Evolutionary conservation across 2,113 vertebrate species (phyloP).

Genomic region (Lagenorhynchus albirostris): DNA sequence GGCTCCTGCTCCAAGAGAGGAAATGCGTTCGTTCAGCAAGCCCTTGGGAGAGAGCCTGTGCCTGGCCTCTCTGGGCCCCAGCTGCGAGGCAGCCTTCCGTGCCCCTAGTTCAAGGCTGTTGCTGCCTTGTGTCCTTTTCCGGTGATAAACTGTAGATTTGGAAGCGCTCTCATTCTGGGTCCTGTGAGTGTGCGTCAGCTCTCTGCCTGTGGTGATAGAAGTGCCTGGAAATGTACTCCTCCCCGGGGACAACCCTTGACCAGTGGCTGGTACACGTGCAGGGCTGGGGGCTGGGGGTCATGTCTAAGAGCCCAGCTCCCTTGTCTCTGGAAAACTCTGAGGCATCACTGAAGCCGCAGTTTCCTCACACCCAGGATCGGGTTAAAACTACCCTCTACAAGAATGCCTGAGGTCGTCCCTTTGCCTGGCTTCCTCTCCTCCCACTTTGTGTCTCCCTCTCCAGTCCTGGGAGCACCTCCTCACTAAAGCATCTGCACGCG

Average conservation of each 20-base stretch:
- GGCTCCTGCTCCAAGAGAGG: not conserved
- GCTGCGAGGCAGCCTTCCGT: not conserved
- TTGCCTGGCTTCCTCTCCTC: not conserved
- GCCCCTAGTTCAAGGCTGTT: not conserved
- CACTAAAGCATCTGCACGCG: not conserved
- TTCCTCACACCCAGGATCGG: not conserved
- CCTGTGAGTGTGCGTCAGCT: not conserved
- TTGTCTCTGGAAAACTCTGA: not conserved
- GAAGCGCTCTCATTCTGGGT: not conserved
- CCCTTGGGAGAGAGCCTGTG: not conserved
- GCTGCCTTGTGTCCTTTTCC: not conserved
- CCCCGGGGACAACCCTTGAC: not conserved
- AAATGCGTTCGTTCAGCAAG: not conserved
- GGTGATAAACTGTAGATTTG: not conserved
- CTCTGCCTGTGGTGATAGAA: not conserved
- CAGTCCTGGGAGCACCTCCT: not conserved
- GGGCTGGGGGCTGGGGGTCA: accelerated
- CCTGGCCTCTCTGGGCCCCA: not conserved
- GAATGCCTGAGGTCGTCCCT: not conserved
- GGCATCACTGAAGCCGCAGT: not conserved
- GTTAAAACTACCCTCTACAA: not conserved
- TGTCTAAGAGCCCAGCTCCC: not conserved
- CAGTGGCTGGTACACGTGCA: not conserved
- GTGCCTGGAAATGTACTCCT: not conserved
- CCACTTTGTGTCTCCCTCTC: too few species aligned